phyloP scores from a whole-genome alignment of 2,113 vertebrate genomes.

The Scartelaos histophorus region DNA sequence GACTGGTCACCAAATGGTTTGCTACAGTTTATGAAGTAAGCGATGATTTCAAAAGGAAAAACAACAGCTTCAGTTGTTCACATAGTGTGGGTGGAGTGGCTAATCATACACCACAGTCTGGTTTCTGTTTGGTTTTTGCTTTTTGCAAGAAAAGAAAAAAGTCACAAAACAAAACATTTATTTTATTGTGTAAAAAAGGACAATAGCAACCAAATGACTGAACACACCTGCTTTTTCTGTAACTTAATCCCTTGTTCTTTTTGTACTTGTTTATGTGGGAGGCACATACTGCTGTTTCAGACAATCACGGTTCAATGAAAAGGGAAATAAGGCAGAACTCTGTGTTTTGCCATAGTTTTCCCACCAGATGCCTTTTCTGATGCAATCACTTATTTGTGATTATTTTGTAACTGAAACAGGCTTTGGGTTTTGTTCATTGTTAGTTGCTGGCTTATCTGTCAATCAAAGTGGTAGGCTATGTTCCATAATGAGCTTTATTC shows the following conservation, averaged over 20 bases:
- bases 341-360: too few relatives aligned
- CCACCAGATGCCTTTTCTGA: background rate
- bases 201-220: background rate
- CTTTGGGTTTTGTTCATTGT: background rate
- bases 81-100: background rate
- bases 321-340: background rate
- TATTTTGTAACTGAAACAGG: background rate
- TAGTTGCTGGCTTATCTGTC: background rate
- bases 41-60: background rate
- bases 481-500: background rate
- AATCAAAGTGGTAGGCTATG: background rate
- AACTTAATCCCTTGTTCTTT: background rate
- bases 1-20: background rate
- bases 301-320: background rate
- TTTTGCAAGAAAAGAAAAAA: too few relatives aligned
- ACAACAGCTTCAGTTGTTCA: constrained; percentile 4
- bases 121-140: background rate
- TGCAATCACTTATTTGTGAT: background rate
- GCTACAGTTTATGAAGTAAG: background rate
- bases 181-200: background rate
- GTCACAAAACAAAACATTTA: background rate
- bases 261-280: background rate
- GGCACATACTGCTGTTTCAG: background rate
- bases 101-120: background rate
- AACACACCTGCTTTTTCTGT: too few relatives aligned